These are phyloP conservation scores for Crossaster papposus DNA, from an alignment of 53 echinoderm and acorn worm species.

Conservation along the genomic window DNA sequence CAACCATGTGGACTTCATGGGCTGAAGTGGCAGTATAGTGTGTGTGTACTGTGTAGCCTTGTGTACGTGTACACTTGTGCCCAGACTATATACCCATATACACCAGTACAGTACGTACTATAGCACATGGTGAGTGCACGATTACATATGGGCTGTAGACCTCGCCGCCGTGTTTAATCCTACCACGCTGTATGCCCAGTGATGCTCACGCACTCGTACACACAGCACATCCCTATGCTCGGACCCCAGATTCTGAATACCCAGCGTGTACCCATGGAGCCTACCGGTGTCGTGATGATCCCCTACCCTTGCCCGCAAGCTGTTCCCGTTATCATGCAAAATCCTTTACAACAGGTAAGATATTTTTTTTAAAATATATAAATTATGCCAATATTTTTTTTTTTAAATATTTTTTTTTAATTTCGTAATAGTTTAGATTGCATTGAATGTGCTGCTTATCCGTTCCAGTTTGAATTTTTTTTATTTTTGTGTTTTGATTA, in stretches of 20 bases:
- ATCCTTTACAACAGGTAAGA: constrained; percentile 58
- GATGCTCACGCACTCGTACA: constrained; percentile 52
- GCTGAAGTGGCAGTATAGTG: neutral
- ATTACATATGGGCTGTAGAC: constrained; percentile 16
- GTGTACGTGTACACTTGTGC: constrained; percentile 11
- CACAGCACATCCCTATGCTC: constrained; percentile 66
- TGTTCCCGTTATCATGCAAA: constrained; percentile 69
- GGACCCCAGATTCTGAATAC: constrained; percentile 60
- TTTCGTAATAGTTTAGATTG: too few relatives aligned
- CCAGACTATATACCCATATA: neutral
- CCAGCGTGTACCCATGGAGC: constrained; percentile 72
- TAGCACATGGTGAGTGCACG: neutral
- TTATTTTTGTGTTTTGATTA: neutral
- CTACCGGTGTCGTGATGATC: constrained; percentile 73
- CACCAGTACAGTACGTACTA: too few relatives aligned
- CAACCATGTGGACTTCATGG: neutral
- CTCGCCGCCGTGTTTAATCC: constrained; percentile 21
- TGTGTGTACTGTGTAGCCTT: constrained; percentile 13
- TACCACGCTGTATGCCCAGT: constrained; percentile 13
- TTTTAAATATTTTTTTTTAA: neutral
- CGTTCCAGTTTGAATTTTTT: neutral
- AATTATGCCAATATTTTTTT: neutral
- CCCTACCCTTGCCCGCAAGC: constrained; percentile 67
- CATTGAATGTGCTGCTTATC: neutral
- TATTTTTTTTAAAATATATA: neutral